Evolutionary conservation across 2,888 invertebrate species (phyloP).

Genomic region (Masnerella sp.): DNA sequence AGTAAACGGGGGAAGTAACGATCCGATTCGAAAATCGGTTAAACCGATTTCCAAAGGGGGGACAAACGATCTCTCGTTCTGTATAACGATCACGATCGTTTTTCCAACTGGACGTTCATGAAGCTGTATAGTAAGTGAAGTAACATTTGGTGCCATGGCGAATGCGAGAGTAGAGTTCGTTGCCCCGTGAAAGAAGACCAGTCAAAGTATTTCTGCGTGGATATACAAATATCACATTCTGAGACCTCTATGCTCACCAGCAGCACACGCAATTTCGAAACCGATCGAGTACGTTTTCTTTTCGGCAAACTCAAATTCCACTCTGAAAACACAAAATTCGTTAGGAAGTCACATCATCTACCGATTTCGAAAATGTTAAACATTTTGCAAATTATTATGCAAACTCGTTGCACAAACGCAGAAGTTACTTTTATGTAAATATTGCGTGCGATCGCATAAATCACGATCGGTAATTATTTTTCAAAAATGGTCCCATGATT

Average conservation of each 20-base stretch:
- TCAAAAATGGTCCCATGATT: no score
- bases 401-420: no score
- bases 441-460: no score
- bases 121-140: constrained; percentile 57
- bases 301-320: no score
- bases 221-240: constrained; percentile 54
- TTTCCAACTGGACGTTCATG: constrained; percentile 53
- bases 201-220: constrained; percentile 66
- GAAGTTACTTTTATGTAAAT: no score
- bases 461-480: no score
- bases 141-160: constrained; percentile 61
- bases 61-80: constrained; percentile 52
- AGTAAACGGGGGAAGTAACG: no score
- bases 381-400: no score
- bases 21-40: constrained; percentile 37
- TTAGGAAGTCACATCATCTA: no score
- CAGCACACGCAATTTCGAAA: constrained; percentile 33
- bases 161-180: constrained; percentile 68
- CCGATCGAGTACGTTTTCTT: constrained; percentile 23
- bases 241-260: constrained; percentile 52
- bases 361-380: not conserved
- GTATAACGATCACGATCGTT: constrained; percentile 55
- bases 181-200: constrained; percentile 71
- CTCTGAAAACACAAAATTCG: no score
- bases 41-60: constrained; percentile 40